Evolutionary conservation across 2,888 invertebrate species (phyloP).

Genomic region (Nemapogon koenigi): DNA sequence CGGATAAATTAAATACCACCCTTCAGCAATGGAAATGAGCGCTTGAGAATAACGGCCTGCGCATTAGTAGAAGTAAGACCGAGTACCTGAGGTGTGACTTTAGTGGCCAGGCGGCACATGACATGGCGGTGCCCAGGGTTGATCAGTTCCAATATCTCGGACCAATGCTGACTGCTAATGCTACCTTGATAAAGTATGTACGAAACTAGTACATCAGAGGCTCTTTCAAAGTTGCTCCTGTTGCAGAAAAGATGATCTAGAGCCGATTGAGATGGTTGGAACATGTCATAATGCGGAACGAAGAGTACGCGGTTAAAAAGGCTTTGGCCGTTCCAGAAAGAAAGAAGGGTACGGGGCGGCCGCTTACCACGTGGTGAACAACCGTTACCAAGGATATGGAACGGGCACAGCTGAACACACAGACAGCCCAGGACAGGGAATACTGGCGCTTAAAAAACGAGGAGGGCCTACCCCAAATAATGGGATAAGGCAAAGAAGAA

Average conservation of each 20-base stretch:
- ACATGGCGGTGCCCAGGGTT: neutral
- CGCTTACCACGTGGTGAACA: too few species aligned
- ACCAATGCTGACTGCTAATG: neutral
- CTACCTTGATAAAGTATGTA: neutral
- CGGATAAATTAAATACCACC: neutral
- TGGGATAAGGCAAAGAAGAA: too few species aligned
- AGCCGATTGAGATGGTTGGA: neutral
- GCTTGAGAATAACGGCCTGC: conserved; percentile 1
- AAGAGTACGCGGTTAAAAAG: too few species aligned
- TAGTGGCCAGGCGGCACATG: neutral
- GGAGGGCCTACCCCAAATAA: too few species aligned
- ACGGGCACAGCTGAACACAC: too few species aligned
- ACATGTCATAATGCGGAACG: neutral
- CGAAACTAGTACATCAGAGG: too few species aligned
- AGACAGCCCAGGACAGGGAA: too few species aligned
- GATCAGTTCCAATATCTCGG: conserved; percentile 1
- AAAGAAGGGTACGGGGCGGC: too few species aligned
- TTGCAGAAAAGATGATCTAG: neutral
- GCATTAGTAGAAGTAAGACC: neutral
- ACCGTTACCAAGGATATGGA: too few species aligned
- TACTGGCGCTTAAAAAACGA: too few species aligned
- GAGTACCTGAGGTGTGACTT: neutral
- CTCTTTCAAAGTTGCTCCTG: too few species aligned
- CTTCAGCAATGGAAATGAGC: conserved; percentile 1
- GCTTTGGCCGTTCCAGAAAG: too few species aligned